Evolutionary conservation across 2,888 invertebrate genomes (phyloP), one percentile per base, ranked within the genome.

Genomic region (Doris montereyensis): DNA sequence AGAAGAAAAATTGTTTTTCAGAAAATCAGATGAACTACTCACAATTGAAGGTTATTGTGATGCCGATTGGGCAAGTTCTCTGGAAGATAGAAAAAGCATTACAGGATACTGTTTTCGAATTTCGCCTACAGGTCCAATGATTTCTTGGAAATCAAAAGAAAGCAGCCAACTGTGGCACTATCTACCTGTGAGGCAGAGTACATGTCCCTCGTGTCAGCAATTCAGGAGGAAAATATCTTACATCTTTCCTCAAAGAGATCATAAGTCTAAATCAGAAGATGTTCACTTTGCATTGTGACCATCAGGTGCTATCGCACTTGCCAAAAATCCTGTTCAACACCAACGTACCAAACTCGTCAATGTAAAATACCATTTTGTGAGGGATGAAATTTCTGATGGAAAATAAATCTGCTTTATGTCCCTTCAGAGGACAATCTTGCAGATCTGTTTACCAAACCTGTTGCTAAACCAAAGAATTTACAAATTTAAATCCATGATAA

Each of bases 111-210:
- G 17, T n/a, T 62, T 62, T n/a, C 8, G 24, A 62, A 8, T 62
- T n/a, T 62, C 62, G 21, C 5, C 17, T 24, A 24, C 17, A 24
- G 62, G 62, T 5, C 10, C 62, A 13, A 13, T 62, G n/a, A 78
- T 82, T 68, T 82, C 82, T 3, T 78, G 82, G 82, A 78, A 82
- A 72, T 57, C 58, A 26, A n/a, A n/a, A 62, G 24, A 24, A 62
- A 62, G 24, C 62, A 65, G 67, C 4, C 4, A 10, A 65, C 13
- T 10, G 24, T 65, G 26, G 67, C 67, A 3, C 8, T 65, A 21
- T 65, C 67, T 26, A 65, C 24, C 21, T 65, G 67, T 65, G 67
- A 65, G 8, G 67, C 28, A 3, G 67, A 65, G 26, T 65, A 65
- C 28, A 21, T 65, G 28, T 65, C 67, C 4, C 26, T 65, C 3